Evolutionary conservation across 1,140 invertebrate genomes (phyloP), one percentile per base, ranked within the genome.

Genomic region (Lucilia sericata): DNA sequence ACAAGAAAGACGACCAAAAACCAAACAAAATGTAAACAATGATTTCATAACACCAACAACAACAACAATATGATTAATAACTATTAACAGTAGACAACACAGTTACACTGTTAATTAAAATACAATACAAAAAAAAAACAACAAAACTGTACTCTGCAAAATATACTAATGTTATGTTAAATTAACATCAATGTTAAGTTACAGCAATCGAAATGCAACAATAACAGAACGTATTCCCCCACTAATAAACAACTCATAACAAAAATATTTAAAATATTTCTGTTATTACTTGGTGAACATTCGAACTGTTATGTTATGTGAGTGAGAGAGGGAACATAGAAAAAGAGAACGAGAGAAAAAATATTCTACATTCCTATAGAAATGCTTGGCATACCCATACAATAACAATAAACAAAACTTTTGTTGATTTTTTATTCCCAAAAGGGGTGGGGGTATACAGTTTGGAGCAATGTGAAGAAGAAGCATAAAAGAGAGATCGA

Each of bases 231-330:
- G 83, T 81, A 84, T 84, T 84, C 78, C 83, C 80, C 83, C 75
- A 78, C n/a, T 80, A 49, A 74, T 83, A 17, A 49, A 84, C 84
- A 82, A 82, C 80, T 84, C 81, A 84, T 84, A 80, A 74, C 60
- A 84, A 84, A 84, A 84, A 84, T 84, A 84, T 84, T 84, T 81
- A 84, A 84, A 84, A 84, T 82, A 84, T 84, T 84, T 84, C 84
- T 84, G 80, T 84, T 70, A 70, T 42, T 42, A 42, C 10, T 42
- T 42, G 42, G 5, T 7, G 7, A 7, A 42, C 42, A 42, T 8
- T 34, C 4, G 14, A 80, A 78, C 42, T 80, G 76, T 80, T 47
- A 80, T 80, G 42, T 76, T 19, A 51, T 5, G 8, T 21, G 76
- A 25, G 7, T 25, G n/a, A 70, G 65, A 70, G 65, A 70, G 19